These are phyloP conservation scores for Pinctada fucata DNA, from an alignment of 2,888 invertebrate genomes.

Conservation along the genomic window DNA sequence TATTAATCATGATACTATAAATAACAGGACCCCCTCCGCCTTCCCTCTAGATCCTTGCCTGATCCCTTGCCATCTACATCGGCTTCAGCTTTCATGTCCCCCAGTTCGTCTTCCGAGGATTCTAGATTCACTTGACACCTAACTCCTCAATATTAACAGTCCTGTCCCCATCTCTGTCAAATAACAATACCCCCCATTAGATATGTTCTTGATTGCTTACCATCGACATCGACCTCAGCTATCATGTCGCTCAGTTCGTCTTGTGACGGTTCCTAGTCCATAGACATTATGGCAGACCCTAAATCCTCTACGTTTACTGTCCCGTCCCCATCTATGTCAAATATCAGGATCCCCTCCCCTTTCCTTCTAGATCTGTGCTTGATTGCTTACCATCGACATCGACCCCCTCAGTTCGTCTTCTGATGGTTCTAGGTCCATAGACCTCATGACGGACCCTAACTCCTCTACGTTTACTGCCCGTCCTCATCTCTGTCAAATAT, in stretches of 20 bases:
- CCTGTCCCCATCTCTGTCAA: slow-evolving; percentile 98
- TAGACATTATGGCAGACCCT: too few relatives aligned
- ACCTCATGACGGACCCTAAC: slow-evolving; percentile 99
- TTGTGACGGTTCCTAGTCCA: too few relatives aligned
- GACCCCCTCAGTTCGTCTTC: slow-evolving; percentile 99
- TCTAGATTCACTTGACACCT: background rate
- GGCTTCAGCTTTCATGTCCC: background rate
- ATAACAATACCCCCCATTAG: slow-evolving; percentile 90
- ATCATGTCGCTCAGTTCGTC: too few relatives aligned
- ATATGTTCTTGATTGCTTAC: background rate
- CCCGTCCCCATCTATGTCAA: slow-evolving; percentile 99
- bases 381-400: slow-evolving; percentile 90
- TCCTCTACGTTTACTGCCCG: slow-evolving; percentile 98
- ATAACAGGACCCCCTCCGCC: too few relatives aligned
- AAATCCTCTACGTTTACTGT: too few relatives aligned
- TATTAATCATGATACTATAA: too few relatives aligned
- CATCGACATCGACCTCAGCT: too few relatives aligned
- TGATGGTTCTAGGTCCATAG: slow-evolving; percentile 98
- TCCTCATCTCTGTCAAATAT: slow-evolving; percentile 99
- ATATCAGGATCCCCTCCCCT: slow-evolving; percentile 96
- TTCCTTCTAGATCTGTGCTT: too few relatives aligned
- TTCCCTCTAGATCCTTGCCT: too few relatives aligned
- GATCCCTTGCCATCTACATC: background rate
- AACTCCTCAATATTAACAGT: background rate
- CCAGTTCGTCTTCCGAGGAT: background rate